These are phyloP conservation scores for Lagorchestes hirsutus DNA, from an alignment of 2,797 vertebrate species.

Conservation along the genomic window DNA sequence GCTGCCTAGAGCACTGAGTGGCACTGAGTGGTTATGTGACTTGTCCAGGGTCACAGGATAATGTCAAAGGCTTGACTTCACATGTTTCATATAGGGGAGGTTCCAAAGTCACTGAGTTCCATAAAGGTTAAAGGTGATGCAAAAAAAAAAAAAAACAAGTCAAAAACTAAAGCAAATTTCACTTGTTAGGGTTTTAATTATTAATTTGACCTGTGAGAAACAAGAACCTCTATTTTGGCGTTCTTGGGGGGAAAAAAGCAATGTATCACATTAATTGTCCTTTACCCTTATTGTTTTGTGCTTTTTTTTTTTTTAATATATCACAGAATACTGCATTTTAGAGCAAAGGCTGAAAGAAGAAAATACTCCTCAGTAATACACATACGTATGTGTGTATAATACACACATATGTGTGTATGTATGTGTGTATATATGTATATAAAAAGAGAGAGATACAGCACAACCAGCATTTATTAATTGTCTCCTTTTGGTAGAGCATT, in stretches of 20 bases:
- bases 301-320: no score
- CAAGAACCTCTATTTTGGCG: background rate
- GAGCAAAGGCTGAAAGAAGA: no score
- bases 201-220: background rate
- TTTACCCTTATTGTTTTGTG: no score
- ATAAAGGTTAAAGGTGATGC: background rate
- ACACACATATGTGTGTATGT: no score
- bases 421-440: no score
- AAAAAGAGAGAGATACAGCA: no score
- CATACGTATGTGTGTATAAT: no score
- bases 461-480: no score
- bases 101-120: background rate
- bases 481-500: no score
- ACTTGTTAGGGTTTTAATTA: background rate
- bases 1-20: no score
- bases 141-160: background rate
- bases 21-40: background rate
- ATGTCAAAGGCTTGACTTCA: background rate
- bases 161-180: background rate
- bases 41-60: background rate
- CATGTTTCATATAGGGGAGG: background rate
- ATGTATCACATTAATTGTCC: background rate
- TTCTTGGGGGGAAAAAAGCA: background rate
- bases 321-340: no score
- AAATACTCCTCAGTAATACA: no score